Conservation (phyloP, 2,113 vertebrate species). For the Orycteropus afer region DNA sequence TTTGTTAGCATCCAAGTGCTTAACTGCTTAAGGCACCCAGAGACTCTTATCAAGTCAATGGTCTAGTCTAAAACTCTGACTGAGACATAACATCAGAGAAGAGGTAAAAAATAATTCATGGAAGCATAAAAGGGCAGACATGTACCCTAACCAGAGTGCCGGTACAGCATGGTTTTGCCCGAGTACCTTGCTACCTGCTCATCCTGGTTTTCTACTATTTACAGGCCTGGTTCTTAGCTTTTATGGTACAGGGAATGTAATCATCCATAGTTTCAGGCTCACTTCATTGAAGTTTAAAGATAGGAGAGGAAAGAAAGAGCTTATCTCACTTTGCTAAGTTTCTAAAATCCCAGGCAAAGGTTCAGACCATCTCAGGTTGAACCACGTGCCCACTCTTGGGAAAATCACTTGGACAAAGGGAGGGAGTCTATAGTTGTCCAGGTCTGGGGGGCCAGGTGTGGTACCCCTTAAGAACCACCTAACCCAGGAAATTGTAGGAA, state of each 20-base stretch:
- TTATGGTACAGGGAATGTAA: background rate
- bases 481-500: background rate
- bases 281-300: background rate
- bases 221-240: background rate
- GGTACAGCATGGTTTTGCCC: background rate
- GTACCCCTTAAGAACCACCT: background rate
- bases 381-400: background rate
- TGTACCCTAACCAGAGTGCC: background rate
- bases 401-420: background rate
- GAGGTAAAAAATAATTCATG: background rate
- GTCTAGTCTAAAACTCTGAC: background rate
- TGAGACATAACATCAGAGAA: background rate
- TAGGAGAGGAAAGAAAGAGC: background rate
- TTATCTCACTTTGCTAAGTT: background rate
- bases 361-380: background rate
- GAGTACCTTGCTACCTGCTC: background rate
- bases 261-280: background rate
- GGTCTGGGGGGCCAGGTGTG: background rate
- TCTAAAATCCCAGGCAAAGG: background rate
- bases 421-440: background rate
- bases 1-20: background rate
- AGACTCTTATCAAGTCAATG: background rate
- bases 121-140: background rate
- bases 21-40: background rate
- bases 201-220: background rate